Evolutionary conservation across 2,888 invertebrate genomes (phyloP), one percentile per base, ranked within the genome.

Genomic region (Paralinhomoeus sp.): DNA sequence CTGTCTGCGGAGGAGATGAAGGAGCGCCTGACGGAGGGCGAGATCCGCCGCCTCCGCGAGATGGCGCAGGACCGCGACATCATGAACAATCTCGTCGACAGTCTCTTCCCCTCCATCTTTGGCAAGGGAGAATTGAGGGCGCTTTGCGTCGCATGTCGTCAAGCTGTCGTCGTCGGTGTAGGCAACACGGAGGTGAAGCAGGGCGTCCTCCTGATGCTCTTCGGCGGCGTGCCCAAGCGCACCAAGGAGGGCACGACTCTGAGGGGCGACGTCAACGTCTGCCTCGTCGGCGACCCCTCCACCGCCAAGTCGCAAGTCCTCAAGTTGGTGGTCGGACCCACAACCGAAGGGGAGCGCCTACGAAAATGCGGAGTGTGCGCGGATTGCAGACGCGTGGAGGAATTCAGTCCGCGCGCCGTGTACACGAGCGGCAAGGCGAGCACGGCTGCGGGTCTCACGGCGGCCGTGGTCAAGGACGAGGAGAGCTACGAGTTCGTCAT

Each of bases 391-490:
- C 62, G 71, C 61, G 73, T 77, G 1, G 73, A 85, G 12, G 87
- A 91, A 60, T 85, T 97, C 64, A 78, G 80, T 20, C 93, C 97
- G 0, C 73, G 93, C 24, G 89, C 93, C 0, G 80, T 97, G 5
- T 97, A 99, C 65, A 99, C 97, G 0, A 91, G 89, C 37, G 97
- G 97, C 9, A 97, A 97, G 67, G 97, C 91, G 0, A 91, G 89
- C 0, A 78, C 79, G 2, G 93, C 97, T 0, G 93, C 97, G 42
- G 97, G 97, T 72, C 72, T 97, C 40, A 97, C 97, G 0, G 97
- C 97, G 1, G 97, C 97, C 20, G 97, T 99, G 1, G 91, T 97
- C 0, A 76, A 74, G 67, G 97, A 97, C 61, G 93, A 97, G 63
- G 97, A 97, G 64, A 82, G 89, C 0, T 79, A 79, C 50, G 93